Base-by-base conservation (phyloP, 2,888 invertebrate genomes). In the Drosophila histrio region DNA sequence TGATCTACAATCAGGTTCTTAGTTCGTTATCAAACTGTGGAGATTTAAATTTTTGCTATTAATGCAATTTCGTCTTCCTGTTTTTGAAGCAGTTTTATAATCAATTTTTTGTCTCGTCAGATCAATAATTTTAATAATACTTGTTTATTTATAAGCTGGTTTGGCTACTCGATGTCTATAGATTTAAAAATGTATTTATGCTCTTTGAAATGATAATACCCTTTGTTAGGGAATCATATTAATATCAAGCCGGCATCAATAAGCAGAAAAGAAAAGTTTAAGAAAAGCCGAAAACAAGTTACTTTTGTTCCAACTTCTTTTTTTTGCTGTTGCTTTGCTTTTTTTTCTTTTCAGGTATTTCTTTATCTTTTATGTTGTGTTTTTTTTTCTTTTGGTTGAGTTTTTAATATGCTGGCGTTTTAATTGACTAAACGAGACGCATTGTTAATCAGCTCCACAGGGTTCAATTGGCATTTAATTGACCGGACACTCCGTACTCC, bases 191-290 rank as follows among this genome's bases (percentile, higher is more conserved):
- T n/a, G n/a, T n/a, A n/a, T n/a, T n/a, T n/a, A n/a, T n/a, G n/a
- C n/a, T n/a, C n/a, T n/a, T n/a, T 30, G 30, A 36, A 39, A 19
- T 44, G 13, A 46, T 32, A 28, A 39, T 39, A 39, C 39, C 28
- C 26, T 19, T 22, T 7, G n/a, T 36, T n/a, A 44, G 56, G 5
- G 36, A 9, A 13, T 26, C 15, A 24, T 36, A 41, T 6, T 21
- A 32, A 36, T 34, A 43, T 19, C 38, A 58, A 61, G 73, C 63
- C 78, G 59, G 60, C 64, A 57, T 38, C 22, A 70, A 49, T 43
- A 39, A 70, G 41, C 54, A 36, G 57, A 53, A 81, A 84, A 66
- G 79, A 80, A 80, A 87, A 80, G 78, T 69, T 53, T 41, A 46
- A 72, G 65, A 75, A 79, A 79, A 72, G 57, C 52, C 32, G 32